Evolutionary conservation across 2,797 vertebrate genomes (phyloP), one percentile per base, ranked within the genome.

Genomic region (Xiphorhynchus erythropygius): DNA sequence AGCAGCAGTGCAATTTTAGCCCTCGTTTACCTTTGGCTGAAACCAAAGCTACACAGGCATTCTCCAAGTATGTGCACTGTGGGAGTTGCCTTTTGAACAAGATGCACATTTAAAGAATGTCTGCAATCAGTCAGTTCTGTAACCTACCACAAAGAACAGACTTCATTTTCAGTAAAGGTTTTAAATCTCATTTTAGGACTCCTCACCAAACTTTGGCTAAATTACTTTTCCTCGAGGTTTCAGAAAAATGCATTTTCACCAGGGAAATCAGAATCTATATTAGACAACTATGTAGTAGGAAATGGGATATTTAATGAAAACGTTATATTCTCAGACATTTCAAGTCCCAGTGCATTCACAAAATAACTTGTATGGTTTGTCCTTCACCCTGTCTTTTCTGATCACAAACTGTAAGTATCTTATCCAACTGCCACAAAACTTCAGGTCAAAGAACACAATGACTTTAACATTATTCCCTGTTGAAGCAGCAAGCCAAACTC

Each of bases 271-370:
- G 19, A 71, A 83, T 15, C 47, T 39, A 11, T 39, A 56, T 24
- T 59, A 73, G 39, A 69, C 44, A 71, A 30, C 30, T 42, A 13
- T 13, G 49, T 9, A 60, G 46, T 16, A 78, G 35, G 57, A 89
- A 92, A 94, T 23, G 17, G 23, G 35, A 11, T 67, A 59, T 67
- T 74, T 89, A 76, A 78, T 82, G 81, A 90, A 90, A 89, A 50
- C 18, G 59, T 79, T 18, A 37, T n/a, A 59, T 41, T 64, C 68
- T 67, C 44, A 35, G 39, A 55, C 13, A 82, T 28, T 35, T 77
- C 39, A 82, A 94, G 84, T 65, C n/a, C 47, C 44, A 84, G 2
- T 55, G 55, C 50, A 82, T 69, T 79, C 25, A 68, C 60, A 6
- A 52, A 87, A 37, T 55, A 75, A 62, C 37, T 32, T 13, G 15